Percentiles rank a stretch among this genome's conserved stretches.
These are phyloP conservation scores for Selene dorsalis DNA, from an alignment of 2,797 vertebrate species.

Conservation along the genomic window DNA sequence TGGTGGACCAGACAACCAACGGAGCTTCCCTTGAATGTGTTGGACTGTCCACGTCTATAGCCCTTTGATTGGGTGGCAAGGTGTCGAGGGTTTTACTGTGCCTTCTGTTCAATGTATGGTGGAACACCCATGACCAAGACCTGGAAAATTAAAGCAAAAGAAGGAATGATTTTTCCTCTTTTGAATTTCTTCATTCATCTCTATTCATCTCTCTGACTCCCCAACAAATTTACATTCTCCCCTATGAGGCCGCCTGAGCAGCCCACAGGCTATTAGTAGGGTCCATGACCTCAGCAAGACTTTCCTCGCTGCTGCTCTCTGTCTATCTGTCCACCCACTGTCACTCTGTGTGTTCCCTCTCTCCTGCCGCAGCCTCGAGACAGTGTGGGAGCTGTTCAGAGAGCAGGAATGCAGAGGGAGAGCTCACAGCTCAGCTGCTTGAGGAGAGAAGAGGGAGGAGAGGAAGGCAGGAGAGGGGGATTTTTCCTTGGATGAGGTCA, in stretches of 20 bases:
- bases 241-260: slow-evolving; percentile 44
- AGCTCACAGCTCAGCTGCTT: slow-evolving; percentile 66
- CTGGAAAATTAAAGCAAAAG: slow-evolving; percentile 40
- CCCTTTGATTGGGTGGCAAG: slow-evolving; percentile 27
- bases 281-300: slow-evolving; percentile 77
- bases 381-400: slow-evolving; percentile 82
- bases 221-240: slow-evolving; percentile 55
- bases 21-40: slow-evolving; percentile 16
- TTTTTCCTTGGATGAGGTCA: slow-evolving; percentile 84
- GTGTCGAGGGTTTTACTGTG: slow-evolving; percentile 31
- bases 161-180: slow-evolving; percentile 46
- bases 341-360: slow-evolving; percentile 66
- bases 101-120: slow-evolving; percentile 33
- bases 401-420: slow-evolving; percentile 79
- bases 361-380: slow-evolving; percentile 61
- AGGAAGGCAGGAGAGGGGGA: slow-evolving; percentile 73
- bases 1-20: background rate
- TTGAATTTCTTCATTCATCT: slow-evolving; percentile 66
- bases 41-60: slow-evolving; percentile 19
- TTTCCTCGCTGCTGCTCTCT: slow-evolving; percentile 61
- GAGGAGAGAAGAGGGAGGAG: slow-evolving; percentile 66
- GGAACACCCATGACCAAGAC: slow-evolving; percentile 35
- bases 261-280: slow-evolving; percentile 71
- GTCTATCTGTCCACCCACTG: slow-evolving; percentile 58
- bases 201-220: slow-evolving; percentile 46